Conservation (phyloP, 2,113 vertebrate genomes). For the Noctilio leporinus region DNA sequence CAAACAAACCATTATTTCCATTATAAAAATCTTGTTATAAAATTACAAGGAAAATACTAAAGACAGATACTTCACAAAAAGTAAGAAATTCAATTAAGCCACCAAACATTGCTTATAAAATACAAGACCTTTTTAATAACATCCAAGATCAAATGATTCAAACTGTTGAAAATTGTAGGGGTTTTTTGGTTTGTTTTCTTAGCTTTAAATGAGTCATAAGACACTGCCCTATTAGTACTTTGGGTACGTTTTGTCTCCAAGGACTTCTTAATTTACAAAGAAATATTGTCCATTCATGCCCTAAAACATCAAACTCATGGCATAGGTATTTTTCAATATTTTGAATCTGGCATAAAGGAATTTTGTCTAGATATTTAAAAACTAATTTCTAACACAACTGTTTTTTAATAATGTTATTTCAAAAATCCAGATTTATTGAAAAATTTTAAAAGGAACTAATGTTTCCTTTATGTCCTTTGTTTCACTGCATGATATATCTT, state of each 20-base stretch:
- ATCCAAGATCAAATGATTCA: neutral
- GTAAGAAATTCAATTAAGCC: neutral
- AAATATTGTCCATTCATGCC: conserved; percentile 10
- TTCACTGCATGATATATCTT: conserved; percentile 25
- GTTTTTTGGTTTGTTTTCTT: neutral
- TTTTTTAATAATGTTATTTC: neutral
- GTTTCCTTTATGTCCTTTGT: conserved; percentile 43
- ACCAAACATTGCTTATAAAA: neutral
- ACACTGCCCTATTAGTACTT: neutral
- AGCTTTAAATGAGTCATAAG: neutral
- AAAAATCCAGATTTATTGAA: conserved; percentile 28
- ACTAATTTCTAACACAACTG: neutral
- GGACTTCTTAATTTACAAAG: neutral
- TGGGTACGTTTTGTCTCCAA: neutral
- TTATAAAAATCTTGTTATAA: neutral
- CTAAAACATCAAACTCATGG: conserved; percentile 5
- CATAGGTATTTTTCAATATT: conserved; percentile 12
- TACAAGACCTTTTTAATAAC: neutral
- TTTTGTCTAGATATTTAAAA: conserved; percentile 4
- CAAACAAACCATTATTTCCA: neutral
- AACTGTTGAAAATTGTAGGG: neutral
- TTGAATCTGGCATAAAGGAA: neutral
- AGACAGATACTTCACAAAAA: neutral
- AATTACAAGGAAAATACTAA: neutral
- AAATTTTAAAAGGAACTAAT: neutral